Conservation (phyloP, 2,888 invertebrate species). For the Leptopilina syphax region DNA sequence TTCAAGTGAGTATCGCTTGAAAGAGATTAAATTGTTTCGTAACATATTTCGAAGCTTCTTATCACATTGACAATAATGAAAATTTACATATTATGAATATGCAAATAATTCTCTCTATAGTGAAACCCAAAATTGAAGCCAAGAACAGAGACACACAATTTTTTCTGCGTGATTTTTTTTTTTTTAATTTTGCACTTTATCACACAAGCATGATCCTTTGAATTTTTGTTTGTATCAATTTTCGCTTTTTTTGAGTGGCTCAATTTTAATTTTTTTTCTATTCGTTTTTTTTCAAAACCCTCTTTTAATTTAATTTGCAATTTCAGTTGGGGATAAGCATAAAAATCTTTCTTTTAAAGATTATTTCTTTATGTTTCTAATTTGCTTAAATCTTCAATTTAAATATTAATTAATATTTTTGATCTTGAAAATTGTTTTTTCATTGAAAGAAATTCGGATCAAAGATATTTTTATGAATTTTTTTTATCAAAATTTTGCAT, state of each 20-base stretch:
- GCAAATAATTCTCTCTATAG: background rate
- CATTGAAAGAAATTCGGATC: too few species aligned
- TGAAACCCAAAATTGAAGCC: background rate
- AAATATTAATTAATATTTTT: too few species aligned
- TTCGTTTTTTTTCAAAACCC: background rate
- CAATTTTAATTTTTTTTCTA: background rate
- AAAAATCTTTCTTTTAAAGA: too few species aligned
- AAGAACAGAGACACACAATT: background rate
- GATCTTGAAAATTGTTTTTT: too few species aligned
- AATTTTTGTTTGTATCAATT: conserved; percentile 43
- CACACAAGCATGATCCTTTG: conserved; percentile 33
- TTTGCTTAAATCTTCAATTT: too few species aligned
- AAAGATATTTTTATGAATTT: too few species aligned
- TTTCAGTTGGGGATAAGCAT: background rate
- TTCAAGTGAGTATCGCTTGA: conserved; percentile 78
- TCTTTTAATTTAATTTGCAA: conserved; percentile 27
- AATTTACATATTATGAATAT: conserved; percentile 31
- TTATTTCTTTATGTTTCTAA: too few species aligned
- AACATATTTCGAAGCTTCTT: conserved; percentile 49
- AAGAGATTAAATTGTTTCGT: background rate
- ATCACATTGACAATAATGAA: conserved; percentile 40
- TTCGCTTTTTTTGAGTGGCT: conserved; percentile 41
- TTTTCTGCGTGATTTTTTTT: conserved; percentile 50
- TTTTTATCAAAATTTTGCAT: too few species aligned
- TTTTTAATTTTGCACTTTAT: conserved; percentile 50